These are phyloP conservation scores for Uromys caudimaculatus DNA, from an alignment of 2,797 vertebrate species.

Conservation along the genomic window DNA sequence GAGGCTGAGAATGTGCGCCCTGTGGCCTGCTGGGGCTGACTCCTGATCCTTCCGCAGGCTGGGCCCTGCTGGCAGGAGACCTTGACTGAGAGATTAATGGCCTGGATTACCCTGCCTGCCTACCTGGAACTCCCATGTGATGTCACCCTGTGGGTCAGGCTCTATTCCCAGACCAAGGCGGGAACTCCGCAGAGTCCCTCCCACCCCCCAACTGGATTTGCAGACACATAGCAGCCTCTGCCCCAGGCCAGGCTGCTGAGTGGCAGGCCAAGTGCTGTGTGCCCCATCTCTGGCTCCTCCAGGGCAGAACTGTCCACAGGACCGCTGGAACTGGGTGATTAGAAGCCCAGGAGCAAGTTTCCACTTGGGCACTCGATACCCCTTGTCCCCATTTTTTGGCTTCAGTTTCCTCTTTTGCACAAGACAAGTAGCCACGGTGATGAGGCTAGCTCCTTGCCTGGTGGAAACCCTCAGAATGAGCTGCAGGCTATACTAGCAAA, in stretches of 20 bases:
- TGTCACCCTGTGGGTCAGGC: neutral
- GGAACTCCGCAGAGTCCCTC: neutral
- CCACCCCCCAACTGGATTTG: neutral
- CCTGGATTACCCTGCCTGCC: neutral
- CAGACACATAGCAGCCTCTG: neutral
- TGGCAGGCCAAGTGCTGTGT: neutral
- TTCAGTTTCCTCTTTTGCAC: neutral
- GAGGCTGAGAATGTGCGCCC: neutral
- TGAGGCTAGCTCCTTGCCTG: fast-evolving
- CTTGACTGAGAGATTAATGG: neutral
- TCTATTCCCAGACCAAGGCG: neutral
- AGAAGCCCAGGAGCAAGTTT: neutral
- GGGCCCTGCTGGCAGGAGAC: neutral
- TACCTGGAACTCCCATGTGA: neutral
- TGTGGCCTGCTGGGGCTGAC: neutral
- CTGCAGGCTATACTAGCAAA: neutral
- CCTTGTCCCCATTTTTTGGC: fast-evolving
- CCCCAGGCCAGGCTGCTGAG: fast-evolving
- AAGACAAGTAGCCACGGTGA: neutral
- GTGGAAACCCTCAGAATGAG: neutral
- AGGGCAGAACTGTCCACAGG: neutral
- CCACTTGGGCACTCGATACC: neutral
- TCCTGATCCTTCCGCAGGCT: fast-evolving
- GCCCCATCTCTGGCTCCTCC: no score
- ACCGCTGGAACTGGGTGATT: neutral